Percentiles rank a stretch among this genome's conserved stretches.
Evolutionary conservation across 2,113 vertebrate species (phyloP).

Genomic region (Lepus americanus): DNA sequence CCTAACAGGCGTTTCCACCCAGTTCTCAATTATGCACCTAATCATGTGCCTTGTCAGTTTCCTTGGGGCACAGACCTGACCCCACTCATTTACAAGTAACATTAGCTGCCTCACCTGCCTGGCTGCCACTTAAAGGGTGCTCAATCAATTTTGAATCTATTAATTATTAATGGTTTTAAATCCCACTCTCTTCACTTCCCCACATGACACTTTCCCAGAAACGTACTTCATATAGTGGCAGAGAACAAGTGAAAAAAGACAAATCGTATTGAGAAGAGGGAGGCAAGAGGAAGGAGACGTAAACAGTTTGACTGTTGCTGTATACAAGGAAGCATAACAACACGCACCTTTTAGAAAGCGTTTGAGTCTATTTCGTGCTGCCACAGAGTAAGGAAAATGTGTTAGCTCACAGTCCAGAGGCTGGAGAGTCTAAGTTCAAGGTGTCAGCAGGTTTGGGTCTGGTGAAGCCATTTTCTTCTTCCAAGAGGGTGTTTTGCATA

Average conservation of each 20-base stretch:
- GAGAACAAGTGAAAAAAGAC: neutral
- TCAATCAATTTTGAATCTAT: constrained; percentile 46
- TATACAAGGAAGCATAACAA: neutral
- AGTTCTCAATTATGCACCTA: neutral
- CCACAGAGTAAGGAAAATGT: neutral
- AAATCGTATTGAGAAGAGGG: neutral
- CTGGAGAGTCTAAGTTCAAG: neutral
- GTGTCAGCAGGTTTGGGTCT: neutral
- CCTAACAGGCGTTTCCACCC: neutral
- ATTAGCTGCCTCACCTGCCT: neutral
- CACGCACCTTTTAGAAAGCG: neutral
- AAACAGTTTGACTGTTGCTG: neutral
- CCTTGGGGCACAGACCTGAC: neutral
- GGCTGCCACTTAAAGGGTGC: neutral
- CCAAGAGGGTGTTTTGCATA: neutral
- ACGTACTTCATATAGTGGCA: neutral
- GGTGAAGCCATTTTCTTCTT: neutral
- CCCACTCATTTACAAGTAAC: neutral
- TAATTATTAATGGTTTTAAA: constrained; percentile 38
- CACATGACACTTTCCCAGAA: neutral
- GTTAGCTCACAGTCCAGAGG: neutral
- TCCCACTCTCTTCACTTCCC: constrained; percentile 24
- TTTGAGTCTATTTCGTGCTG: neutral
- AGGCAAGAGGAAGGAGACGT: neutral
- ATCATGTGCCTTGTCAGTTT: neutral